Evolutionary conservation across 2,888 invertebrate genomes (phyloP), one percentile per base, ranked within the genome.

Genomic region (Caradrina clavipalpis): DNA sequence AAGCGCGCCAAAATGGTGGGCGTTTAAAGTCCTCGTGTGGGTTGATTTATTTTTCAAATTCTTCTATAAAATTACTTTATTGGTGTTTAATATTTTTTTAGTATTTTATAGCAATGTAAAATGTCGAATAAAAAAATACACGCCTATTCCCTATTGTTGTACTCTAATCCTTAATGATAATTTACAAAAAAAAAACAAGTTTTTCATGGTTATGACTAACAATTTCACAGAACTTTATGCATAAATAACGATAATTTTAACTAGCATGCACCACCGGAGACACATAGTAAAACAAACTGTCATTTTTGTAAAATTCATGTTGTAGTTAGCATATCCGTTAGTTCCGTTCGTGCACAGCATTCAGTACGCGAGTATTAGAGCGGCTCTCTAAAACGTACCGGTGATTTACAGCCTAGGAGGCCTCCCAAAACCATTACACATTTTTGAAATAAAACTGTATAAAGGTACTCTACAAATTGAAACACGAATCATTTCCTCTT

Each of bases 321-420:
- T 50, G 19, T 15, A 49, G 15, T 55, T 45, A 19, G 13, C 17
- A 58, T 58, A 31, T 22, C 21, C 8, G 11, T n/a, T 73, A 26
- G 19, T 22, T 45, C 3, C 35, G 26, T 50, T 39, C 71, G 76
- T 71, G 66, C 55, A 53, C n/a, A 10, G 53, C 42, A 76, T 42
- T 53, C 58, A 26, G 49, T 45, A 57, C 15, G 11, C 13, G 31
- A 17, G 50, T 49, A 19, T 19, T 47, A 45, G 58, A 10, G 19
- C 19, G 19, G 19, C 49, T 19, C 13, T 45, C 51, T 53, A 26
- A 54, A 71, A 67, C 42, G 53, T 22, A 61, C 62, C 45, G 21
- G 50, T 66, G 69, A 77, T 78, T 63, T 69, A 73, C 31, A 54
- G 50, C 22, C 35, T 17, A 17, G 51, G n/a, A 10, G 35, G 10